These are phyloP conservation scores for Unio pictorum DNA, from an alignment of 2,888 invertebrate genomes.

Conservation along the genomic window DNA sequence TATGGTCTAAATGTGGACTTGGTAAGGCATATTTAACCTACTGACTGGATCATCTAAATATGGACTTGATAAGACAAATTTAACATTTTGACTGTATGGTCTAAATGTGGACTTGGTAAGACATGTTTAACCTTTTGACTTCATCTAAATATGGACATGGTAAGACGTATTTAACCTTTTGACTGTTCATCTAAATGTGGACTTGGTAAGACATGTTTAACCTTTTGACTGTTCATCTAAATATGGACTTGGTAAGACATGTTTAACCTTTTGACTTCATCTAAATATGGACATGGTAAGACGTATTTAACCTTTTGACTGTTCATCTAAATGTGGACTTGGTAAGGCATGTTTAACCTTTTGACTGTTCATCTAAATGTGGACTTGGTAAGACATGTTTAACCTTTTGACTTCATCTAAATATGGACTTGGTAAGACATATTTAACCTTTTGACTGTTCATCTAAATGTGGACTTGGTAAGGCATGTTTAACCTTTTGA, in stretches of 20 bases:
- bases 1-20: slow-evolving; percentile 92
- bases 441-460: slow-evolving; percentile 81
- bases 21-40: slow-evolving; percentile 47
- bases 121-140: too few relatives aligned
- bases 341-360: slow-evolving; percentile 47
- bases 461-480: slow-evolving; percentile 93
- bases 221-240: too few relatives aligned
- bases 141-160: too few relatives aligned
- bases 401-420: slow-evolving; percentile 86
- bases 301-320: slow-evolving; percentile 77
- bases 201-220: too few relatives aligned
- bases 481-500: slow-evolving; percentile 11
- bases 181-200: too few relatives aligned
- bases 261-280: too few relatives aligned
- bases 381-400: slow-evolving; percentile 78
- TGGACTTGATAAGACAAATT: slow-evolving; percentile 80
- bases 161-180: too few relatives aligned
- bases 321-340: slow-evolving; percentile 97
- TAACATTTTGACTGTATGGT: slow-evolving; percentile 67
- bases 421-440: slow-evolving; percentile 85
- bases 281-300: slow-evolving; percentile 91
- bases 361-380: slow-evolving; percentile 85
- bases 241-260: too few relatives aligned
- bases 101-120: too few relatives aligned
- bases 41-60: slow-evolving; percentile 89